A percentile compares a stretch with the other conserved stretches of the same genome.
Evolutionary conservation across 2,888 invertebrate species (phyloP).

Genomic region (Dicyrtomina minuta): DNA sequence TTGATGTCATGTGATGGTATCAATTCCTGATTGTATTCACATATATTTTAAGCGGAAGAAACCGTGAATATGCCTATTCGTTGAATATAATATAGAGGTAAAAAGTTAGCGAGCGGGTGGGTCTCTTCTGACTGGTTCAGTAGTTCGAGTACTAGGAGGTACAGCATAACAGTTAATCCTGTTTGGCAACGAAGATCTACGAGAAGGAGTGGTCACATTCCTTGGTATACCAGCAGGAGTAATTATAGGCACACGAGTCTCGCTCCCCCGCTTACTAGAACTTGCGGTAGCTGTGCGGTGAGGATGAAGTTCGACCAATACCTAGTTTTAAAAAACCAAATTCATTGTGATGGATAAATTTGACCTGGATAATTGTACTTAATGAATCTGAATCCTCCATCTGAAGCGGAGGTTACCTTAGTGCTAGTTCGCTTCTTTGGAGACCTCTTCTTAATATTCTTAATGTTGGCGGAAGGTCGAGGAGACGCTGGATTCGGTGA

Average conservation of each 20-base stretch:
- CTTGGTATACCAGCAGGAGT: background rate
- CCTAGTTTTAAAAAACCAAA: conserved; percentile 5
- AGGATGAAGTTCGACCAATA: conserved; percentile 29
- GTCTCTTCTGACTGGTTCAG: conserved; percentile 16
- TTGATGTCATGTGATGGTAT: no score
- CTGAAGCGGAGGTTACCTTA: no score
- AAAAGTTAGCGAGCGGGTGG: conserved; percentile 16
- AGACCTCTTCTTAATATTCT: conserved; percentile 22
- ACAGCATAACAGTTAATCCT: conserved; percentile 27
- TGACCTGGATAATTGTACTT: no score
- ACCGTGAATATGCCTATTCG: no score
- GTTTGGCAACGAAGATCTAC: conserved; percentile 31
- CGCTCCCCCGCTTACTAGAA: conserved; percentile 11
- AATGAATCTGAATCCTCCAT: no score
- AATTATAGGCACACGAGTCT: conserved; percentile 10
- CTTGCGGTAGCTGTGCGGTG: conserved; percentile 6
- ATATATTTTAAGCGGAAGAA: no score
- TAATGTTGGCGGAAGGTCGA: background rate
- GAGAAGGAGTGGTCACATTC: conserved; percentile 8
- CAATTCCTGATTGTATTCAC: no score
- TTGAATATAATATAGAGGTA: background rate
- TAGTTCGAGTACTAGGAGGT: conserved; percentile 20
- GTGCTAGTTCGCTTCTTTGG: conserved; percentile 20
- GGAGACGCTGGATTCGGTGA: background rate
- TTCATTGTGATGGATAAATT: no score